A percentile compares a stretch with the other conserved stretches of the same genome.
These are phyloP conservation scores for Harpagifer antarcticus DNA, from an alignment of 2,797 vertebrate species.

Conservation along the genomic window DNA sequence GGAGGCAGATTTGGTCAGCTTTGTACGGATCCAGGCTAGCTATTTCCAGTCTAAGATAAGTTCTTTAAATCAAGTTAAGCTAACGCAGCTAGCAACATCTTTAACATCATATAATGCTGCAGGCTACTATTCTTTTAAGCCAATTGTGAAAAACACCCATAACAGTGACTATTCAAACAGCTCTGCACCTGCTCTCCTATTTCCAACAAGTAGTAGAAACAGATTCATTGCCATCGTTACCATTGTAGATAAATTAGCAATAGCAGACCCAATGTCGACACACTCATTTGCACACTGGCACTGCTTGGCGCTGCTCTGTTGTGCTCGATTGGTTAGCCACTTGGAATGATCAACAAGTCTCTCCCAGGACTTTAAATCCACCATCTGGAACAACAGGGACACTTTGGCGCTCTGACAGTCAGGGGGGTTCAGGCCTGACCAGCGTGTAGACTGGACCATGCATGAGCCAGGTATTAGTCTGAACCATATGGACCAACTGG, in stretches of 20 bases:
- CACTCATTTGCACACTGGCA: slow-evolving; percentile 15
- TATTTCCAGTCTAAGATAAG: no score
- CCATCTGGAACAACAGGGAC: slow-evolving; percentile 51
- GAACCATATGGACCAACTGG: slow-evolving; percentile 46
- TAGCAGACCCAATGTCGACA: slow-evolving; percentile 9
- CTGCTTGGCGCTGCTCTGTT: slow-evolving; percentile 4
- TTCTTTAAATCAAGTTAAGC: no score
- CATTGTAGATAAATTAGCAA: slow-evolving; percentile 3
- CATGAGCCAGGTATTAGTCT: slow-evolving; percentile 45
- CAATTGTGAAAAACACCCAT: not conserved
- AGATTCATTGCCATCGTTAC: slow-evolving; percentile 23
- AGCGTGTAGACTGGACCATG: slow-evolving; percentile 7
- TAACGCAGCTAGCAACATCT: no score
- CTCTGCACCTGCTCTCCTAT: not conserved
- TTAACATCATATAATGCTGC: not conserved
- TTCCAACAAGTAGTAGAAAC: not conserved
- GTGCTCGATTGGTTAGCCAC: slow-evolving; percentile 44
- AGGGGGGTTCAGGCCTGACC: slow-evolving; percentile 18
- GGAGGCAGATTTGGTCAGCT: not conserved
- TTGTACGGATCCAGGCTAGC: no score
- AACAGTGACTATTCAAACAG: not conserved
- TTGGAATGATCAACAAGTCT: slow-evolving; percentile 51
- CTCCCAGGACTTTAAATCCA: slow-evolving; percentile 38
- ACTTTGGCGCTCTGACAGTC: slow-evolving; percentile 35
- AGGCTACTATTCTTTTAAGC: not conserved